Evolutionary conservation across 2,797 vertebrate species (phyloP).

Genomic region (Argya squamiceps): DNA sequence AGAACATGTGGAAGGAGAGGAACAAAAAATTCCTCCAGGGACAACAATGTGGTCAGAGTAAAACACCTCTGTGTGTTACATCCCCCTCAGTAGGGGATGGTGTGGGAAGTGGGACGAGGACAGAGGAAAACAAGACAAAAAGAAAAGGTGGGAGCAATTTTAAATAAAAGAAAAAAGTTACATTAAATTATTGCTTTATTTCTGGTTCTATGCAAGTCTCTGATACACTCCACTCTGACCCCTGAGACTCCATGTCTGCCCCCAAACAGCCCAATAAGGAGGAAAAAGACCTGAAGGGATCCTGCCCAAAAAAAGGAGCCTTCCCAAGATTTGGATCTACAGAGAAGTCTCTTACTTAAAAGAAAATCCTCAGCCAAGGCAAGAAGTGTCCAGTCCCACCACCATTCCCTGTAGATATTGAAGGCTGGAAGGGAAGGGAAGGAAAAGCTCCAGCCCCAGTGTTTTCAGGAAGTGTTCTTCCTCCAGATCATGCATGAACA

Average conservation of each 20-base stretch:
- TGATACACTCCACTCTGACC: not conserved
- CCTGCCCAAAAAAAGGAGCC: conserved; percentile 7
- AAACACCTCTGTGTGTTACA: not conserved
- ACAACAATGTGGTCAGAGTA: not conserved
- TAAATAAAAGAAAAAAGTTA: not conserved
- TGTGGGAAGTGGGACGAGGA: fast-evolving
- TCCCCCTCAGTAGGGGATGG: not conserved
- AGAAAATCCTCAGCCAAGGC: not conserved
- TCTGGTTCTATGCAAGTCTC: conserved; percentile 36
- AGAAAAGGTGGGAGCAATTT: not conserved
- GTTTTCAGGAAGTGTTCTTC: not conserved
- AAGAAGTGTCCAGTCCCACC: not conserved
- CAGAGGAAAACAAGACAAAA: not conserved
- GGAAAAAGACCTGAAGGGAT: conserved; percentile 28
- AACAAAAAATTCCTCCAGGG: not conserved
- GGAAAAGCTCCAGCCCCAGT: not conserved
- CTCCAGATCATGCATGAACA: not conserved
- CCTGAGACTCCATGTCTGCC: not conserved
- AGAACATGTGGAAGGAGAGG: not conserved
- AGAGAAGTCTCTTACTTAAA: not conserved
- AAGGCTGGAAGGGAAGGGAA: not conserved
- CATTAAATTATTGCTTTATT: conserved; percentile 70
- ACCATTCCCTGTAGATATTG: not conserved
- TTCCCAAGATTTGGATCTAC: not conserved
- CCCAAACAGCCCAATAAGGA: not conserved